Evolutionary conservation across 2,797 vertebrate genomes (phyloP).

Genomic region (Sorex maritimensis): DNA sequence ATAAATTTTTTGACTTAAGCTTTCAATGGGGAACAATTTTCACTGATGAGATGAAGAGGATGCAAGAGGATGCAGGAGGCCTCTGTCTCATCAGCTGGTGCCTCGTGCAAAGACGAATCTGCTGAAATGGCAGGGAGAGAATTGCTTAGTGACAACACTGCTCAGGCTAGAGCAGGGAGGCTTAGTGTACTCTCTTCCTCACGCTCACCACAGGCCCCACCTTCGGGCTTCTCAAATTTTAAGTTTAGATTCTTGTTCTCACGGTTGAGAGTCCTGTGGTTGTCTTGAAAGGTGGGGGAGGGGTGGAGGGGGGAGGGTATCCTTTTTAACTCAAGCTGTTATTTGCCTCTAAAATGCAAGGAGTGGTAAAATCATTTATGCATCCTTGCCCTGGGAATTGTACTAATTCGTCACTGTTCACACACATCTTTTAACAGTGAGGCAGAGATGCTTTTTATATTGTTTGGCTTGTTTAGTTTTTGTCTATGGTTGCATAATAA

Average conservation of each 20-base stretch:
- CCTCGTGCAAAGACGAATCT: background rate
- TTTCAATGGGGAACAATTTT: background rate
- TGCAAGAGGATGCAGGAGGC: background rate
- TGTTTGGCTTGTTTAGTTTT: background rate
- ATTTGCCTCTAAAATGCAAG: conserved; percentile 4
- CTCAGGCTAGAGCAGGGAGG: background rate
- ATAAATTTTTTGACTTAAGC: background rate
- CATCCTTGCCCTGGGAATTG: background rate
- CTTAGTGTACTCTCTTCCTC: background rate
- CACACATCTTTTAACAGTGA: background rate
- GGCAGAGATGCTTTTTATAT: background rate
- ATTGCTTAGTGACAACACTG: background rate
- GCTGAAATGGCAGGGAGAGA: background rate
- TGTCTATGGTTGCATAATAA: background rate
- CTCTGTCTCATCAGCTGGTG: background rate
- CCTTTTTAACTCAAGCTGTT: background rate
- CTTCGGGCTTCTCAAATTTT: background rate
- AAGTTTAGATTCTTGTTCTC: background rate
- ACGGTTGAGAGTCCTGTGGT: background rate
- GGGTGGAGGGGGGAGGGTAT: background rate
- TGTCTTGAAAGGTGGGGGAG: background rate
- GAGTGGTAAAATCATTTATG: background rate
- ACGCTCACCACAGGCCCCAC: background rate
- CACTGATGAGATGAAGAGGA: background rate
- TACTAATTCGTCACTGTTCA: background rate